phyloP scores from a whole-genome alignment of 1,140 invertebrate species.

The Dendrolimus punctatus region DNA sequence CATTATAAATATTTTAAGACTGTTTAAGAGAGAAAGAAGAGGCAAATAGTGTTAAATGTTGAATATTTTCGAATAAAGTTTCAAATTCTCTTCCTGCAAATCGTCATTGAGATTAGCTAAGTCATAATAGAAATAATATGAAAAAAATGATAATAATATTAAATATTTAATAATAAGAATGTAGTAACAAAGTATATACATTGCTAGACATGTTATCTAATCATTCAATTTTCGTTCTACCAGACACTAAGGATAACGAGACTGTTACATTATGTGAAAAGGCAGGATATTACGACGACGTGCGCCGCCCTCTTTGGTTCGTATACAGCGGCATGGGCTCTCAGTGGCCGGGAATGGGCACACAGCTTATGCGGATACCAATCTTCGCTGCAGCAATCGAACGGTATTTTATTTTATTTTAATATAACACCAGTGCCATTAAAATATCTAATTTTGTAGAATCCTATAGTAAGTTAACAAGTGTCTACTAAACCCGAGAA shows the following conservation, averaged over 20 bases:
- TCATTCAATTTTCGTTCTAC: not conserved
- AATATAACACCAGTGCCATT: too few species aligned
- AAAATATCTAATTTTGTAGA: too few species aligned
- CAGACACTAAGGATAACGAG: slow-evolving; percentile 71
- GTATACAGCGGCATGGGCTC: slow-evolving; percentile 92
- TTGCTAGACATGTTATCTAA: not conserved
- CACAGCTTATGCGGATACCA: slow-evolving; percentile 75
- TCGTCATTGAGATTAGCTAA: too few species aligned
- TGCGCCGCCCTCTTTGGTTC: slow-evolving; percentile 81
- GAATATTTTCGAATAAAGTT: too few species aligned
- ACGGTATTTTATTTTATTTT: slow-evolving; percentile 50
- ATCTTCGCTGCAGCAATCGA: slow-evolving; percentile 82
- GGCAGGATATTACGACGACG: slow-evolving; percentile 68
- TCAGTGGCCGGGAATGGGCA: slow-evolving; percentile 89
- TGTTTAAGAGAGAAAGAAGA: not conserved
- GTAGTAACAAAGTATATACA: too few species aligned
- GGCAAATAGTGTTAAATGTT: not conserved
- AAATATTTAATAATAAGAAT: too few species aligned
- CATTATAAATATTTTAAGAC: not conserved
- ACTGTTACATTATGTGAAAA: slow-evolving; percentile 45
- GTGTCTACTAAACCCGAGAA: too few species aligned
- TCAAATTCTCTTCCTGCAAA: too few species aligned
- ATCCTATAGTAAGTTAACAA: too few species aligned
- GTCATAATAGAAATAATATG: too few species aligned
- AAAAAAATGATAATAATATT: too few species aligned